Conservation (phyloP, 1,140 invertebrate species). For the Hyposmocoma kahamanoa region DNA sequence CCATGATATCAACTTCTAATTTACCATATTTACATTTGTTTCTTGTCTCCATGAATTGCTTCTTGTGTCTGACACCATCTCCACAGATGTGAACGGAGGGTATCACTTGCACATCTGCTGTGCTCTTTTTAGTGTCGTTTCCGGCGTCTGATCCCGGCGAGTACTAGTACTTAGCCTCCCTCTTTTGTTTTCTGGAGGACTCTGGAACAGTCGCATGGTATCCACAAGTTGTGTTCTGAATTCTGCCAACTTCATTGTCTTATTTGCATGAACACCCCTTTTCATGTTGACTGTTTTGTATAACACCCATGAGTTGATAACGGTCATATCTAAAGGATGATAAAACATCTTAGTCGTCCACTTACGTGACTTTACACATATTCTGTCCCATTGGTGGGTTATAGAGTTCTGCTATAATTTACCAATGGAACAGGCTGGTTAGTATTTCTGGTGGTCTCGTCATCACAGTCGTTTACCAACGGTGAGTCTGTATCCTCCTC, state of each 20-base stretch:
- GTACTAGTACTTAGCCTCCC: no score
- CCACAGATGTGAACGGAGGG: no score
- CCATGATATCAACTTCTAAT: no score
- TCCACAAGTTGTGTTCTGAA: background rate
- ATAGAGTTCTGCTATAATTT: background rate
- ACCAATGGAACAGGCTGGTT: background rate
- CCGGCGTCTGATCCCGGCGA: no score
- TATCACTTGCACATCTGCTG: no score
- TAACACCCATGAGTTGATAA: background rate
- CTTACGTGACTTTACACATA: background rate
- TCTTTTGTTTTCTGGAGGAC: no score
- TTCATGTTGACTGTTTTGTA: background rate
- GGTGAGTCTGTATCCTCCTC: background rate
- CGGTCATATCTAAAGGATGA: background rate
- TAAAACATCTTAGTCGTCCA: background rate
- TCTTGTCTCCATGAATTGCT: no score
- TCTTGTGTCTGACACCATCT: no score
- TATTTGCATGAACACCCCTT: background rate
- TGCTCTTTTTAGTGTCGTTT: no score
- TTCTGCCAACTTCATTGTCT: background rate
- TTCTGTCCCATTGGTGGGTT: no score
- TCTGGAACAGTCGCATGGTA: no score
- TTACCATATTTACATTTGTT: no score
- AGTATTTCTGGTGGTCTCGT: background rate
- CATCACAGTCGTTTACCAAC: background rate